Evolutionary conservation across 2,888 invertebrate genomes (phyloP).

Genomic region (Sminthurinus aureus): DNA sequence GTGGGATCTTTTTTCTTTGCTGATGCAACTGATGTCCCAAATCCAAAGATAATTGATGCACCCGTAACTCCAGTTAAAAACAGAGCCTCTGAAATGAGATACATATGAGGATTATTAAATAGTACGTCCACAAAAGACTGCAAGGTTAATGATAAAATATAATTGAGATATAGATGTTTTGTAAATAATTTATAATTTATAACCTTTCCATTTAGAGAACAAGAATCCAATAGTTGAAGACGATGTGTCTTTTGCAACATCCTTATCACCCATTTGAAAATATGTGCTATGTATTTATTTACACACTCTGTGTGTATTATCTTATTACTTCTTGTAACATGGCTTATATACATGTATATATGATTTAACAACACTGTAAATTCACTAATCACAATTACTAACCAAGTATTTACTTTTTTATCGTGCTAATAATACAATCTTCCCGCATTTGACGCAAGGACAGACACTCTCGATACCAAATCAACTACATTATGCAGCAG

Average conservation of each 20-base stretch:
- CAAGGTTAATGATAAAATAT: not conserved
- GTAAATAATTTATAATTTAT: not conserved
- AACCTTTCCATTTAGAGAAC: not conserved
- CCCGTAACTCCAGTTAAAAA: constrained; percentile 79
- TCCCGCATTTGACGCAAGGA: no score
- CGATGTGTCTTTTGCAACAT: not conserved
- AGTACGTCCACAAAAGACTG: not conserved
- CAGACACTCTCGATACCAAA: no score
- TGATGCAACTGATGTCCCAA: constrained; percentile 78
- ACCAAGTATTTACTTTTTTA: no score
- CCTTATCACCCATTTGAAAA: not conserved
- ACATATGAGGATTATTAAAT: not conserved
- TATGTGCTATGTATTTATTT: not conserved
- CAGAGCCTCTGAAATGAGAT: constrained; percentile 69
- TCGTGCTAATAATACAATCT: no score
- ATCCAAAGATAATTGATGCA: constrained; percentile 80
- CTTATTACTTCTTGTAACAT: no score
- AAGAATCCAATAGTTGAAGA: not conserved
- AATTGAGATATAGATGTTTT: not conserved
- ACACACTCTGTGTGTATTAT: no score
- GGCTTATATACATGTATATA: no score
- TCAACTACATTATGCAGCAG: no score
- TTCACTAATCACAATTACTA: no score
- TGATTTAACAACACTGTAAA: no score
- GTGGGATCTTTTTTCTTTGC: constrained; percentile 82